A percentile compares a stretch with the other conserved stretches of the same genome.
Evolutionary conservation across 2,888 invertebrate genomes (phyloP).

Genomic region (Glaucopsyche alexis): DNA sequence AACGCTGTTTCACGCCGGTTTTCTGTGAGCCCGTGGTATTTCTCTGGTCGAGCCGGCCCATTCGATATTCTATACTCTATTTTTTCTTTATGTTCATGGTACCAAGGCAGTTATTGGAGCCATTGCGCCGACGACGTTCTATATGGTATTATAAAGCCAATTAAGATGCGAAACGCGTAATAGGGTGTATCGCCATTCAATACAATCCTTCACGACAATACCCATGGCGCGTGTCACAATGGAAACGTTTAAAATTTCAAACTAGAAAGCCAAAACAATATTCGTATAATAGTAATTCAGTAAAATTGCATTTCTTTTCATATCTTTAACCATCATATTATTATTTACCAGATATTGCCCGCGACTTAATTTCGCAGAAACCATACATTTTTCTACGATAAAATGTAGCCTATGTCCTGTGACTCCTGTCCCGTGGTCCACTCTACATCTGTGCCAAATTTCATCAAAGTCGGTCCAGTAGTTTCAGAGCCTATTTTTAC

Average conservation of each 20-base stretch:
- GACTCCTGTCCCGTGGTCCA: too few relatives aligned
- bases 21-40: too few relatives aligned
- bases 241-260: not conserved
- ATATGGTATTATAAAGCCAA: slow-evolving; percentile 52
- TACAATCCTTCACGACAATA: slow-evolving; percentile 45
- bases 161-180: slow-evolving; percentile 63
- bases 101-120: slow-evolving; percentile 18
- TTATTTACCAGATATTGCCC: too few relatives aligned
- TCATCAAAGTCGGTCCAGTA: too few relatives aligned
- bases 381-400: too few relatives aligned
- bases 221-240: slow-evolving; percentile 56
- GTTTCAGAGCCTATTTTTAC: too few relatives aligned
- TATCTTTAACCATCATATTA: not conserved
- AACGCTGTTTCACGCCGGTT: too few relatives aligned
- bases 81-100: not conserved
- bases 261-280: not conserved
- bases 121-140: slow-evolving; percentile 29
- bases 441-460: too few relatives aligned
- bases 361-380: too few relatives aligned
- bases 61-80: not conserved
- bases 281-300: not conserved
- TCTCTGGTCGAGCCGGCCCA: too few relatives aligned
- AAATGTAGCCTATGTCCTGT: too few relatives aligned
- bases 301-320: not conserved
- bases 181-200: slow-evolving; percentile 50